These are phyloP conservation scores for Menura novaehollandiae DNA, from an alignment of 2,113 vertebrate genomes.

Conservation along the genomic window DNA sequence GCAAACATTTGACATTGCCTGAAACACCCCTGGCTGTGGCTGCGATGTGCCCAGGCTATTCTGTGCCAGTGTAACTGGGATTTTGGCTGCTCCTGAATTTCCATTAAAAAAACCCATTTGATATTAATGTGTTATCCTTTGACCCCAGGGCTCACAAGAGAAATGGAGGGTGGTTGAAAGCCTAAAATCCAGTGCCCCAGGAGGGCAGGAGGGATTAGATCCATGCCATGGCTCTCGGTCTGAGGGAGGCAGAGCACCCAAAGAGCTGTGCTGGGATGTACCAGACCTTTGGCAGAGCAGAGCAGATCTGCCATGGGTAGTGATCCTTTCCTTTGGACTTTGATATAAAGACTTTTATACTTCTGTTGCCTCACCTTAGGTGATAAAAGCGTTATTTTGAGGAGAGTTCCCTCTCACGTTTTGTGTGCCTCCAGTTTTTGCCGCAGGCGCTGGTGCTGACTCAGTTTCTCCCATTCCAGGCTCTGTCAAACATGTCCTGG, in stretches of 20 bases:
- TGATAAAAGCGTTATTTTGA: not conserved
- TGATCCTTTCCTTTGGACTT: not conserved
- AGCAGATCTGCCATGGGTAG: not conserved
- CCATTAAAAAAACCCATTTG: fast-evolving
- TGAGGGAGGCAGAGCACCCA: not conserved
- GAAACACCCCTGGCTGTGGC: not conserved
- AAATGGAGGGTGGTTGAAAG: not conserved
- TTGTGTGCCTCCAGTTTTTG: not conserved
- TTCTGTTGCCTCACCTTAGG: not conserved
- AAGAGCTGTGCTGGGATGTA: not conserved
- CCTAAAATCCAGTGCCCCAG: not conserved
- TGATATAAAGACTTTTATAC: fast-evolving
- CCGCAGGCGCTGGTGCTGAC: not conserved
- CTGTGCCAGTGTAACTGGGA: fast-evolving
- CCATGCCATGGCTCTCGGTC: too few species aligned
- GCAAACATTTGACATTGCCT: not conserved
- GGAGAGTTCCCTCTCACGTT: fast-evolving
- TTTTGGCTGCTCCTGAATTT: not conserved
- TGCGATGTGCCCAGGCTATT: not conserved
- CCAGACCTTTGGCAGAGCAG: not conserved
- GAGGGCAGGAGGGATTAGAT: not conserved
- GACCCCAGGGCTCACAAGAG: not conserved
- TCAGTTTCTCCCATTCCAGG: not conserved
- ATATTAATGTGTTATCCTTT: fast-evolving
- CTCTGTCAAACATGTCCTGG: not conserved